phyloP scores from a whole-genome alignment of 2,797 vertebrate genomes.

The Pseudotriccus pelzelni region DNA sequence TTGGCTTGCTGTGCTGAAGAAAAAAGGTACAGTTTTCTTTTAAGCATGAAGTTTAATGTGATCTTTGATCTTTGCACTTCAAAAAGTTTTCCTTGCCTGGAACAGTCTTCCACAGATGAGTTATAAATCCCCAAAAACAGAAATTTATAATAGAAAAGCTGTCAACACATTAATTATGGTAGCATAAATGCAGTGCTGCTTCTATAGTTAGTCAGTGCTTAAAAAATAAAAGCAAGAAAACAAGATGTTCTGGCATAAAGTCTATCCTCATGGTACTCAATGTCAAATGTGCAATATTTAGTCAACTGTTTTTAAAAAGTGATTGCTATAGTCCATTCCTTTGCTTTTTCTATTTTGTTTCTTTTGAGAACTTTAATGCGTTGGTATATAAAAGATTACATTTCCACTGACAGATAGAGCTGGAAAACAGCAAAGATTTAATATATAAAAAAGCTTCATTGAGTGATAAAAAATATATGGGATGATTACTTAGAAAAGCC shows the following conservation, averaged over 20 bases:
- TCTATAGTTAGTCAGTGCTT: not conserved
- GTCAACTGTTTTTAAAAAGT: not conserved
- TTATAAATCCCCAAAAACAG: conserved; percentile 18
- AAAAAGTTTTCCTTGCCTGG: conserved; percentile 13
- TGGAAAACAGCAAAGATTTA: not conserved
- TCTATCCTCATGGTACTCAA: not conserved
- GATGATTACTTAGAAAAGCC: conserved; percentile 26
- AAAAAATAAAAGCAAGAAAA: conserved; percentile 12
- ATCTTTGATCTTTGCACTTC: conserved; percentile 55
- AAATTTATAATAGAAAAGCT: conserved; percentile 11
- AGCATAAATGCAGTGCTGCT: not conserved
- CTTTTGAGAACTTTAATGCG: not conserved
- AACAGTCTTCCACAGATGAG: conserved; percentile 4
- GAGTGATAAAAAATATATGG: not conserved
- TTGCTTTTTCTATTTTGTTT: not conserved
- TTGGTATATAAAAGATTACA: not conserved
- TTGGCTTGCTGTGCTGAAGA: not conserved
- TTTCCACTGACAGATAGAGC: not conserved
- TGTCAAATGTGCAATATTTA: not conserved
- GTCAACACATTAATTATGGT: conserved; percentile 15
- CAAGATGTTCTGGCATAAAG: not conserved
- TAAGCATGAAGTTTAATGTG: conserved; percentile 15
- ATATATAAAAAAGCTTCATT: not conserved
- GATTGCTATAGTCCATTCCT: not conserved
- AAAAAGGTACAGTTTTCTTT: conserved; percentile 16